Conservation (phyloP, 37 sponge, comb jelly and placozoan species). For the Corticium candelabrum region DNA sequence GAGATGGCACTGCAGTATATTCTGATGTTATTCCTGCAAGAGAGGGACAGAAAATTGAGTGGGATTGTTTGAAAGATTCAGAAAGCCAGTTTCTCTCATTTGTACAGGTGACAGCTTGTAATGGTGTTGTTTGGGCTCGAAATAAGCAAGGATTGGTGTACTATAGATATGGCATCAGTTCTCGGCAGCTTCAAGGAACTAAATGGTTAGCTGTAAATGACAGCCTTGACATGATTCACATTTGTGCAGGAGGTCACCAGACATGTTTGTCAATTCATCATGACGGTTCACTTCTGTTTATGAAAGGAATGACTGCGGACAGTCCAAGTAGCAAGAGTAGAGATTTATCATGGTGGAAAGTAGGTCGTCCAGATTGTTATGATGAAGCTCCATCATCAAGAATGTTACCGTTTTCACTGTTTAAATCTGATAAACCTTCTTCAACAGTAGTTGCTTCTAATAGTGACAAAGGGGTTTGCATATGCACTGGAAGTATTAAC, state of each 20-base stretch:
- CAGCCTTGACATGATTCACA: background rate
- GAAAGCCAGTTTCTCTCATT: background rate
- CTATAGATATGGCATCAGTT: background rate
- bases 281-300: background rate
- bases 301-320: background rate
- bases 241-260: background rate
- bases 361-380: background rate
- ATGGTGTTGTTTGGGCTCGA: slow-evolving; percentile 2
- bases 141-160: background rate
- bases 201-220: background rate
- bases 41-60: background rate
- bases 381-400: background rate
- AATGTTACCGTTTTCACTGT: background rate
- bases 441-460: background rate
- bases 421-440: background rate
- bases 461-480: background rate
- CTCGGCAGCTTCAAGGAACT: background rate
- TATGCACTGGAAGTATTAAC: background rate
- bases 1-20: background rate
- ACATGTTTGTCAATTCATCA: background rate
- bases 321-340: background rate
- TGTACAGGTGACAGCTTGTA: background rate
- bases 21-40: background rate
- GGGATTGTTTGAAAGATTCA: background rate
- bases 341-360: background rate